Conservation (phyloP, 2,797 vertebrate species). For the Silurus lanzhouensis region DNA sequence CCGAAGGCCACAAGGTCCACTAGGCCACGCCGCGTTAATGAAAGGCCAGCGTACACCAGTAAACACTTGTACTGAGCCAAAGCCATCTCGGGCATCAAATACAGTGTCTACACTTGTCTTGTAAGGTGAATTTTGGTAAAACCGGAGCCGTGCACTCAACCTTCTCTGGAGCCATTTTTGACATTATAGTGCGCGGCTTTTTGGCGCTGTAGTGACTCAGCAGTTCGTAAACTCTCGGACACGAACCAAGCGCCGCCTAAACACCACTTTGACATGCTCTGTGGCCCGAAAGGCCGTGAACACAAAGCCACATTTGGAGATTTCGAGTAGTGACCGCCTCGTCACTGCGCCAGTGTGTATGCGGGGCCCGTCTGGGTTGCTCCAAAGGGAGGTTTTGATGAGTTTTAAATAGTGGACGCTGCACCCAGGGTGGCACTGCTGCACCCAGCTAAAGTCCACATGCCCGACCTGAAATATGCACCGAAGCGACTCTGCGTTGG, state of each 20-base stretch:
- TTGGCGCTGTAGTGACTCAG: constrained; percentile 21
- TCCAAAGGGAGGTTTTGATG: constrained; percentile 35
- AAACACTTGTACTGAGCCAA: constrained; percentile 41
- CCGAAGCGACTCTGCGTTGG: constrained; percentile 31
- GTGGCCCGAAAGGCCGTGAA: constrained; percentile 29
- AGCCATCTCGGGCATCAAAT: constrained; percentile 23
- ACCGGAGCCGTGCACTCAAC: background rate
- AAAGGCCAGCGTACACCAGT: constrained; percentile 38
- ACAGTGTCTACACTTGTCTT: constrained; percentile 22
- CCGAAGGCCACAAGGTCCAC: constrained; percentile 31
- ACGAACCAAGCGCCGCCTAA: constrained; percentile 35
- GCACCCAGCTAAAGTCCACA: constrained; percentile 40
- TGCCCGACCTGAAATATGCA: constrained; percentile 32
- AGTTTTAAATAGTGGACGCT: constrained; percentile 52
- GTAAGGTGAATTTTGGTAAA: constrained; percentile 26
- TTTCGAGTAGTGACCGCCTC: constrained; percentile 25
- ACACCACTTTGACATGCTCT: constrained; percentile 37
- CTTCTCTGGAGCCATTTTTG: constrained; percentile 9
- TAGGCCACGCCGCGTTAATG: constrained; percentile 39
- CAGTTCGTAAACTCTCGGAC: constrained; percentile 16
- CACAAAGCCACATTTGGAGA: constrained; percentile 46
- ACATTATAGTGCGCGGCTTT: constrained; percentile 3
- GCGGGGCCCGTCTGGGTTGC: constrained; percentile 34
- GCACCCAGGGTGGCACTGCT: constrained; percentile 53
- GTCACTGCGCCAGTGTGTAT: constrained; percentile 26